Percentiles rank a stretch among this genome's conserved stretches.
These are phyloP conservation scores for Capromys pilorides DNA, from an alignment of 2,797 vertebrate species.

Conservation along the genomic window DNA sequence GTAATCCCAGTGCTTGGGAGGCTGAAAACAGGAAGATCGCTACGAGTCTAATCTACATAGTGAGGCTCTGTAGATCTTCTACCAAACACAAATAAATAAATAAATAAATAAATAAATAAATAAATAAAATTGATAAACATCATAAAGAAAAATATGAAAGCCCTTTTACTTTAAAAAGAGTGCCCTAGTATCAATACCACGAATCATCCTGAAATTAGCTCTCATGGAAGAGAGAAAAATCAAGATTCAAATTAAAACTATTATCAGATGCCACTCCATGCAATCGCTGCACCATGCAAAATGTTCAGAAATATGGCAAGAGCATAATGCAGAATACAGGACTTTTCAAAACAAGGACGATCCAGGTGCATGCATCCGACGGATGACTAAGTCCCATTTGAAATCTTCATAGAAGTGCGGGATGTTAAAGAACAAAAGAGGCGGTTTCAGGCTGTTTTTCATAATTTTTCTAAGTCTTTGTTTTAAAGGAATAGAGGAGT, in stretches of 20 bases:
- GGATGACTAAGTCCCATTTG: conserved; percentile 64
- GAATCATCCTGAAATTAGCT: neutral
- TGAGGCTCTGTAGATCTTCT: too few relatives aligned
- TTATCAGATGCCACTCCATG: neutral
- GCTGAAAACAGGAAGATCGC: too few relatives aligned
- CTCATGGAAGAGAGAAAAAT: conserved; percentile 3
- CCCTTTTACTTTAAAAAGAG: neutral
- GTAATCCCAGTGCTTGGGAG: too few relatives aligned
- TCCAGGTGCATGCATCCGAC: conserved; percentile 32
- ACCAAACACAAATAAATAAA: too few relatives aligned
- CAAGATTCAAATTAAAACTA: neutral
- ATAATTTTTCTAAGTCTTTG: conserved; percentile 77
- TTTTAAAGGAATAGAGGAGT: conserved; percentile 73
- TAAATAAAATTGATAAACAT: neutral
- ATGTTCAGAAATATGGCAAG: conserved; percentile 28
- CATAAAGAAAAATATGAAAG: neutral
- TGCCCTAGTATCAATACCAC: neutral
- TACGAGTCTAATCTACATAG: too few relatives aligned
- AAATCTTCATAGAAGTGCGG: conserved; percentile 58
- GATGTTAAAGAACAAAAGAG: conserved; percentile 75
- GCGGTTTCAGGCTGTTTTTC: conserved; percentile 69
- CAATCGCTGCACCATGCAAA: neutral
- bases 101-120: too few relatives aligned
- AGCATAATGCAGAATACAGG: conserved; percentile 60
- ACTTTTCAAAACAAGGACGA: conserved; percentile 60